Percentiles rank a stretch among this genome's conserved stretches.
phyloP scores from a whole-genome alignment of 2,797 vertebrate species.

The Acanthiza pusilla region DNA sequence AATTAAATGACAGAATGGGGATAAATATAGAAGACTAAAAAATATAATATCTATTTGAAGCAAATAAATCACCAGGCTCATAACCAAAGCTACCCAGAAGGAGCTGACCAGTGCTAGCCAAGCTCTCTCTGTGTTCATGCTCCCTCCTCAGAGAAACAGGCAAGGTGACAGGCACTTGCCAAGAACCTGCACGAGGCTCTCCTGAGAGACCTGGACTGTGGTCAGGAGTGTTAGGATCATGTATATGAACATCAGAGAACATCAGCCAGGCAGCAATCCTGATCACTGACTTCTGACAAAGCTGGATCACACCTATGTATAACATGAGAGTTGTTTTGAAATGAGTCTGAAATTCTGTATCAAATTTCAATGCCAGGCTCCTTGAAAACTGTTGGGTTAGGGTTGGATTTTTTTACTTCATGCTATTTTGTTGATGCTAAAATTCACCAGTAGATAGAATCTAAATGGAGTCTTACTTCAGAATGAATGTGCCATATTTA shows the following conservation, averaged over 20 bases:
- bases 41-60: constrained; percentile 23
- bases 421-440: background rate
- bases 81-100: background rate
- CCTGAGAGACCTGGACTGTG: background rate
- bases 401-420: background rate
- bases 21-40: constrained; percentile 52
- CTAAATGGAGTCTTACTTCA: background rate
- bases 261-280: background rate
- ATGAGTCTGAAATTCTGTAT: background rate
- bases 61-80: background rate
- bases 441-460: background rate
- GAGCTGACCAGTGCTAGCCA: background rate
- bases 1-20: constrained; percentile 6
- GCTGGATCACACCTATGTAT: background rate
- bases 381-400: background rate
- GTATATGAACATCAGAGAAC: background rate
- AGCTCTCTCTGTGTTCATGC: background rate
- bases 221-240: background rate
- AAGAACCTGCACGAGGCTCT: background rate
- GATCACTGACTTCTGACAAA: background rate
- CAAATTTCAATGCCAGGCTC: background rate
- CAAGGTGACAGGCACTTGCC: background rate
- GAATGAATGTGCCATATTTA: background rate
- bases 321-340: background rate
- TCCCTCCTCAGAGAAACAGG: background rate